Percentiles rank a stretch among this genome's conserved stretches.
phyloP scores from a whole-genome alignment of 2,797 vertebrate species.

The Mus spretus region DNA sequence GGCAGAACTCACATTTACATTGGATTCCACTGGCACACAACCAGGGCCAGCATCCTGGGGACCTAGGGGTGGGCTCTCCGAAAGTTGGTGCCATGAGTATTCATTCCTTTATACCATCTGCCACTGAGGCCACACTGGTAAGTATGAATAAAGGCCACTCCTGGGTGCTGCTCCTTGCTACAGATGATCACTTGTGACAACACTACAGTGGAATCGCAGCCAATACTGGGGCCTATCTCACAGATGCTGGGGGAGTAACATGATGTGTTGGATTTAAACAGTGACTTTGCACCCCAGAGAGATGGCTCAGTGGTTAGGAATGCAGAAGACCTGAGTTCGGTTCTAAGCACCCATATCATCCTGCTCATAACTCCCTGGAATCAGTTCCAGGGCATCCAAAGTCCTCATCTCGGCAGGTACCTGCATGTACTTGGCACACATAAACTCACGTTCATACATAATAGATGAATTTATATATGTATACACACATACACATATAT shows the following conservation, averaged over 20 bases:
- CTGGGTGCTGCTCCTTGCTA: fast-evolving
- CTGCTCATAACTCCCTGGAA: neutral
- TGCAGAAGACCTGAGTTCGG: neutral
- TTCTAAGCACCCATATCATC: neutral
- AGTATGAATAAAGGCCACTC: neutral
- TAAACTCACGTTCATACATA: neutral
- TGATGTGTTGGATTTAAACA: neutral
- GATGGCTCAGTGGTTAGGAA: neutral
- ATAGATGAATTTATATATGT: neutral
- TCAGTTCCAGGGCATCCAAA: neutral
- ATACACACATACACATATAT: neutral
- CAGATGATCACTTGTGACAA: neutral
- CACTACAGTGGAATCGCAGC: neutral
- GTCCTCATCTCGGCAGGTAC: neutral
- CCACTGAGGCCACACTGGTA: neutral
- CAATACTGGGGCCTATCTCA: neutral
- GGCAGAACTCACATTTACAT: neutral
- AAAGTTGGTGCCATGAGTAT: neutral
- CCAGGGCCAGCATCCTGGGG: neutral
- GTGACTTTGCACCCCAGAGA: neutral
- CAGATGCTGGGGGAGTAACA: neutral
- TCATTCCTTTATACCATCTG: neutral
- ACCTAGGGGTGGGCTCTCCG: neutral
- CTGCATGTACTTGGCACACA: neutral
- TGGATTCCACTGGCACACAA: neutral